Evolutionary conservation across 2,797 vertebrate genomes (phyloP).

Genomic region (Silurus aristotelis): DNA sequence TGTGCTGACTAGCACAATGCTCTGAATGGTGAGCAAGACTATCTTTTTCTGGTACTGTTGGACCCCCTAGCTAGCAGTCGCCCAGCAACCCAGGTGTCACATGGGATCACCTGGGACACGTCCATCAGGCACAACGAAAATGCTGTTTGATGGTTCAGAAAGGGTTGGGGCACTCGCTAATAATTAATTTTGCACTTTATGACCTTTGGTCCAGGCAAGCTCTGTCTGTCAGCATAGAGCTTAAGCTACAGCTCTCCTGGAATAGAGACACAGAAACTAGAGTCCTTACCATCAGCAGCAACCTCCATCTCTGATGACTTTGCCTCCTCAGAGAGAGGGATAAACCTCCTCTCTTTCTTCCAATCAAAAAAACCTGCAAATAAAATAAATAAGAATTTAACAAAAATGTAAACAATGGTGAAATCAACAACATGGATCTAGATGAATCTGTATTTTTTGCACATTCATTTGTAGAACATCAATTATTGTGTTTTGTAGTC

Average conservation of each 20-base stretch:
- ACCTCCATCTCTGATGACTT: conserved; percentile 67
- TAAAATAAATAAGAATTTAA: not conserved
- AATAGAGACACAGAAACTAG: conserved; percentile 54
- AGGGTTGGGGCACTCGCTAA: conserved; percentile 73
- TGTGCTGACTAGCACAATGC: conserved; percentile 60
- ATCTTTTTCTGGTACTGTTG: conserved; percentile 63
- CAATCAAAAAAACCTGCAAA: conserved; percentile 75
- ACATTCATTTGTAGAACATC: not conserved
- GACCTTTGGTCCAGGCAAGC: conserved; percentile 59
- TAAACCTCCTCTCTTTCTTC: conserved; percentile 74
- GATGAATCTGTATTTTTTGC: not conserved
- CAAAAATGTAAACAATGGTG: not conserved
- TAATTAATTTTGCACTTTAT: conserved; percentile 76
- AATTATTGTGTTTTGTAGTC: not conserved
- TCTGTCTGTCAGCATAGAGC: conserved; percentile 66
- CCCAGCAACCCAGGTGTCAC: conserved; percentile 67
- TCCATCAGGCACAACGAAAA: conserved; percentile 54
- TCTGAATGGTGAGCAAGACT: conserved; percentile 68
- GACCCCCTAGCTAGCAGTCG: conserved; percentile 61
- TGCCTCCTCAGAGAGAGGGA: conserved; percentile 71
- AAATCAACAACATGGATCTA: not conserved
- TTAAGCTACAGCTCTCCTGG: conserved; percentile 46
- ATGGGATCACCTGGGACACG: conserved; percentile 40
- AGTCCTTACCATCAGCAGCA: conserved; percentile 68
- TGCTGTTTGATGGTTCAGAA: conserved; percentile 72